Conservation (phyloP, 2,888 invertebrate genomes). For the Tipula confusa region DNA sequence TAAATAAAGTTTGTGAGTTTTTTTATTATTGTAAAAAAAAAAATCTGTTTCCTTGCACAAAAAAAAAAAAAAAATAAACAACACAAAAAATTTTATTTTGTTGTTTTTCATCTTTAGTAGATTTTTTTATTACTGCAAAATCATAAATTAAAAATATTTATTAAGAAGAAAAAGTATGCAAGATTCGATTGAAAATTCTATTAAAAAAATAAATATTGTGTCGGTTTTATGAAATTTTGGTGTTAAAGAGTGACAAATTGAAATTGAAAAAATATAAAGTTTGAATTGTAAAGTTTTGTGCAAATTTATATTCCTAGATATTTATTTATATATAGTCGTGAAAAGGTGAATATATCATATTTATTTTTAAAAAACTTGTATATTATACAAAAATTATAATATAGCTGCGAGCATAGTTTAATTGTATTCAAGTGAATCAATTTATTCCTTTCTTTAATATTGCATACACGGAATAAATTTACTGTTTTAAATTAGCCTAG, state of each 20-base stretch:
- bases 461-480: too few species aligned
- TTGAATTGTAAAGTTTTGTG: neutral
- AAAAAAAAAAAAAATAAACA: neutral
- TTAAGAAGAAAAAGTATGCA: neutral
- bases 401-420: too few species aligned
- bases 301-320: neutral
- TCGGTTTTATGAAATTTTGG: neutral
- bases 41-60: neutral
- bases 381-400: too few species aligned
- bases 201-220: neutral
- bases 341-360: conserved; percentile 13
- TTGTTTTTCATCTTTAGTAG: neutral
- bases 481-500: too few species aligned
- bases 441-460: too few species aligned
- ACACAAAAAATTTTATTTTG: neutral
- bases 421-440: too few species aligned
- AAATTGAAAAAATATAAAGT: neutral
- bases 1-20: too few species aligned
- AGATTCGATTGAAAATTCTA: neutral
- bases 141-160: neutral
- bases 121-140: neutral
- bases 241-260: neutral
- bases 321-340: neutral
- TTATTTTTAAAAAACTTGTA: too few species aligned
- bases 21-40: neutral